Base-by-base conservation (phyloP, 2,797 vertebrate species). In the Antennarius maculatus region DNA sequence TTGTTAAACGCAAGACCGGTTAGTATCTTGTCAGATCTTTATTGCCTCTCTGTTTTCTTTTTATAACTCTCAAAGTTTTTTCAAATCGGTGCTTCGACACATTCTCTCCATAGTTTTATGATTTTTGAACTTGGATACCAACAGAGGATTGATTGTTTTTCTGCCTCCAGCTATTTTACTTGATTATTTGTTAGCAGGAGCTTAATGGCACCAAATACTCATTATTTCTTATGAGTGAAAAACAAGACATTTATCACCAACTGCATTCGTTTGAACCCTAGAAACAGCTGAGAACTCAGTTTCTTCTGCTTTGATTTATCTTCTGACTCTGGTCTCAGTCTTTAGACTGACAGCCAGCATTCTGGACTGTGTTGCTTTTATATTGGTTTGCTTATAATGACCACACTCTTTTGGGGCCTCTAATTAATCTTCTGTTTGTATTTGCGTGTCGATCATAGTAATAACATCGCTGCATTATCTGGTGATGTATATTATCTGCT, bases 1-100 rank as follows among this genome's bases (percentile, higher is more conserved):
- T 96, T n/a, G 86, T 89, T 0, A 95, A 95, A 82, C 94, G 96
- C 27, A 94, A 85, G 69, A 96, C 96, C 0, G 96, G 96, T 96
- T 59, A 75, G 90, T 85, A 13, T 63, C 27, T 41, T 2, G 13
- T 50, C 50, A 7, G 7, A 39, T 49, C 18, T 17, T 1, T 7
- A 41, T 15, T n/a, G 31, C 7, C 7, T 2, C 18, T 11, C 0
- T 5, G 8, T 0, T 10, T 8, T n/a, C 14, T 13, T 13, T 13
- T 23, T 6, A 5, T 9, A 11, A 4, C n/a, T n/a, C 13, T 34
- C 3, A 31, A 6, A 1, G 16, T 42, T 27, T 3, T n/a, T 59
- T 15, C 5, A 14, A 43, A 49, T 57, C n/a, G 28, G 15, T 7
- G 1, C 0, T 29, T 48, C n/a, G 37, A 7, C 14, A 13, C 37